phyloP scores from a whole-genome alignment of 2,113 vertebrate genomes.

The Nycticryphes semicollaris region DNA sequence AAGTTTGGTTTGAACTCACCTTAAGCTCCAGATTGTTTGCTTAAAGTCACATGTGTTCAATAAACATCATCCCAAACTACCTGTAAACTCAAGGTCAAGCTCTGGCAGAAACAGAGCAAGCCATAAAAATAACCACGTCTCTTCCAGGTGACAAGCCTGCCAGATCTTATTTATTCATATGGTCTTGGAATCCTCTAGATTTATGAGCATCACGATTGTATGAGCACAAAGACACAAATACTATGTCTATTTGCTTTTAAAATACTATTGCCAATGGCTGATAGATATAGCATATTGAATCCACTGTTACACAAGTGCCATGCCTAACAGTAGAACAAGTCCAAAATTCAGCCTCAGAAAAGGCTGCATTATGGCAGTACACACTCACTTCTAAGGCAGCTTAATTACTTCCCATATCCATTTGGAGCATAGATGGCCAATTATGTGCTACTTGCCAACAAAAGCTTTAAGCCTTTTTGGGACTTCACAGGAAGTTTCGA shows the following conservation, averaged over 20 bases:
- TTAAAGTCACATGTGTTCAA: neutral
- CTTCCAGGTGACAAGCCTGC: slow-evolving; percentile 12
- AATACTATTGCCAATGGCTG: neutral
- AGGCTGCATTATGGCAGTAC: neutral
- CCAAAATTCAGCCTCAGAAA: neutral
- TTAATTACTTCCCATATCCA: neutral
- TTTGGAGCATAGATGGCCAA: neutral
- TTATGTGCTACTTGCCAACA: neutral
- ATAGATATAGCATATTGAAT: neutral
- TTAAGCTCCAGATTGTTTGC: neutral
- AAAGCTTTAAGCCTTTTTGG: neutral
- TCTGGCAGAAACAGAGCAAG: neutral
- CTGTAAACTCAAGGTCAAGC: neutral
- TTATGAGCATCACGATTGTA: neutral
- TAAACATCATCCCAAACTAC: neutral
- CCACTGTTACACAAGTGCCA: neutral
- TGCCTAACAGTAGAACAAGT: neutral
- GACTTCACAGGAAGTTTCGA: neutral
- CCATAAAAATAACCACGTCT: neutral
- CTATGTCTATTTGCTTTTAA: neutral
- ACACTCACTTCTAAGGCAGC: neutral
- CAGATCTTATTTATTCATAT: slow-evolving; percentile 14
- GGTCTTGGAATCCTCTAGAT: neutral
- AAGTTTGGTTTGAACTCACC: neutral
- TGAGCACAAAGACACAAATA: neutral